A percentile compares a stretch with the other conserved stretches of the same genome.
Evolutionary conservation across 2,797 vertebrate genomes (phyloP).

Genomic region (Anableps anableps): DNA sequence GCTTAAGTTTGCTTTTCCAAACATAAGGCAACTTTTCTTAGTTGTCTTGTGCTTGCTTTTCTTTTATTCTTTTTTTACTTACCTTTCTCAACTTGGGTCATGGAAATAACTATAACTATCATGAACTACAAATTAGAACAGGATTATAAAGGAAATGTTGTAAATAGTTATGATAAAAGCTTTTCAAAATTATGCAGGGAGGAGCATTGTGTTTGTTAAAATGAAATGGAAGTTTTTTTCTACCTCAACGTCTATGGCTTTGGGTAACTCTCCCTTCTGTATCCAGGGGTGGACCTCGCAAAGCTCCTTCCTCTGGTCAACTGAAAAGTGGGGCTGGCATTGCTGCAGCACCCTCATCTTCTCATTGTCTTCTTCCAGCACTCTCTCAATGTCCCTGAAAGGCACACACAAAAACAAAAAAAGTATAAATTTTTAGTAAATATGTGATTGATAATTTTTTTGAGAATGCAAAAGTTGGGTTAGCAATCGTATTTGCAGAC

Average conservation of each 20-base stretch:
- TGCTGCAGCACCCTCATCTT: slow-evolving; percentile 88
- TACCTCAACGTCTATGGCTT: slow-evolving; percentile 86
- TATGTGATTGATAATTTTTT: neutral
- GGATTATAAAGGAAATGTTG: neutral
- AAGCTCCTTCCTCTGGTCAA: slow-evolving; percentile 90
- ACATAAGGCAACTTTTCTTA: neutral
- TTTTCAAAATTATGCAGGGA: slow-evolving; percentile 2
- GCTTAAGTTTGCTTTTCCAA: neutral
- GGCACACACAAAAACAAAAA: slow-evolving; percentile 27
- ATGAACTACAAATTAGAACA: neutral
- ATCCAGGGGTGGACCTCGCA: slow-evolving; percentile 91
- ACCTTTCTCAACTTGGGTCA: neutral
- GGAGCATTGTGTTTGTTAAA: neutral
- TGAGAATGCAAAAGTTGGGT: neutral
- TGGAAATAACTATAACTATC: neutral
- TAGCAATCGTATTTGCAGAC: neutral
- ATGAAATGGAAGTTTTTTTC: neutral
- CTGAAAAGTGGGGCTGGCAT: slow-evolving; percentile 88
- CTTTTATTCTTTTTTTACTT: neutral
- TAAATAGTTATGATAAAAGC: neutral
- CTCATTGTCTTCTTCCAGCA: slow-evolving; percentile 88
- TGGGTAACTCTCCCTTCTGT: slow-evolving; percentile 84
- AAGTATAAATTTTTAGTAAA: slow-evolving; percentile 7
- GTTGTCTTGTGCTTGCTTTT: neutral
- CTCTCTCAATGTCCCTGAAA: slow-evolving; percentile 84